These are phyloP conservation scores for Drosophila mauritiana DNA, from an alignment of 1,140 invertebrate genomes.

Conservation along the genomic window DNA sequence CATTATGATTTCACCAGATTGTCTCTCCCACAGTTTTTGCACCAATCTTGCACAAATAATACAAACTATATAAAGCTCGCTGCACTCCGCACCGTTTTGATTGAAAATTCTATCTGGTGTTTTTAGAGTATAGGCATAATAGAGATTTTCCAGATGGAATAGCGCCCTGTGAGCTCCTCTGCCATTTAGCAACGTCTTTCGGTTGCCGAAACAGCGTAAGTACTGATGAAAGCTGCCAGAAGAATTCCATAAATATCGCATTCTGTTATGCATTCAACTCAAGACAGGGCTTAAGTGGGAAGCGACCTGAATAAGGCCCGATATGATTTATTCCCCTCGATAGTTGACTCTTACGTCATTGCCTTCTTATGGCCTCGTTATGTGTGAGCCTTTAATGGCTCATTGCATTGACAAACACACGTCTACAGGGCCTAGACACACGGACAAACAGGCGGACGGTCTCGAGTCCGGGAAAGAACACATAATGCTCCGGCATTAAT, in stretches of 20 bases:
- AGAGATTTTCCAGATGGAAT: constrained; percentile 5
- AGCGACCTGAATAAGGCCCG: constrained; percentile 11
- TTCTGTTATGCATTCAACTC: constrained; percentile 3
- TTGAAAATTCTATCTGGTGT: constrained; percentile 12
- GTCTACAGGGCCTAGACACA: constrained; percentile 5
- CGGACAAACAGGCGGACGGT: constrained; percentile 4
- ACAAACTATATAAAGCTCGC: constrained; percentile 12
- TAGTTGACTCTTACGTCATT: constrained; percentile 54
- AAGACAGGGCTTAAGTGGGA: constrained; percentile 1
- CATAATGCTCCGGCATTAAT: constrained; percentile 63
- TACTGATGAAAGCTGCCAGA: constrained; percentile 5
- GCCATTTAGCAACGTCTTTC: neutral
- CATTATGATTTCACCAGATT: constrained; percentile 36
- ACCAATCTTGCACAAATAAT: constrained; percentile 39
- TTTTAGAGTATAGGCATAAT: constrained; percentile 10
- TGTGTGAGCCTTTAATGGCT: constrained; percentile 51
- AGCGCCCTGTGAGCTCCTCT: constrained; percentile 23
- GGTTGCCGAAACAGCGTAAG: constrained; percentile 23
- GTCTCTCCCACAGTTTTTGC: constrained; percentile 14
- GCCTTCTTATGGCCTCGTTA: constrained; percentile 52
- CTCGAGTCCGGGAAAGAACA: constrained; percentile 18
- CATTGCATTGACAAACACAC: constrained; percentile 57
- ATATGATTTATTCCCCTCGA: constrained; percentile 49
- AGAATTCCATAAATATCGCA: constrained; percentile 7
- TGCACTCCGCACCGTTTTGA: constrained; percentile 41